Evolutionary conservation across 1,140 invertebrate genomes (phyloP).

Genomic region (Neodiprion pinetum): DNA sequence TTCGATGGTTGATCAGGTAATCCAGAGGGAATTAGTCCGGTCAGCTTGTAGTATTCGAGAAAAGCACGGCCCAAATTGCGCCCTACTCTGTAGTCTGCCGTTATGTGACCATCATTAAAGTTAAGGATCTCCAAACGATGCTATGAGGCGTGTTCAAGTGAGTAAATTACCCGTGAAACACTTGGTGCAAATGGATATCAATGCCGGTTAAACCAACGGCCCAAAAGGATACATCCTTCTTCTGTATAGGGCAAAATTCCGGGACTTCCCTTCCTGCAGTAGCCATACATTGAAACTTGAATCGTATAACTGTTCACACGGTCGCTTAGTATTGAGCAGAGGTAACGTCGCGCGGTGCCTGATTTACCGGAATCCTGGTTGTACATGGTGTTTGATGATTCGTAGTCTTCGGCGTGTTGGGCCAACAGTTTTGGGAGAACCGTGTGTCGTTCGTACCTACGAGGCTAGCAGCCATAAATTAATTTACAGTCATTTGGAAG

Average conservation of each 20-base stretch:
- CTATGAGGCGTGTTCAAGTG: background rate
- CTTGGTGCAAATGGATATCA: conserved; percentile 20
- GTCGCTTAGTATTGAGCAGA: conserved; percentile 72
- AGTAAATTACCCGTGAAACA: background rate
- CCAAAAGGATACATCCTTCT: conserved; percentile 87
- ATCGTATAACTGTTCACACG: conserved; percentile 85
- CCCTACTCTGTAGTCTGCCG: conserved; percentile 68
- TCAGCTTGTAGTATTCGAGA: conserved; percentile 81
- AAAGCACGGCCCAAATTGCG: conserved; percentile 78
- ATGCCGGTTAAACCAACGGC: background rate
- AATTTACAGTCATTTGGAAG: conserved; percentile 8
- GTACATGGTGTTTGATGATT: conserved; percentile 83
- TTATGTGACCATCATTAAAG: background rate
- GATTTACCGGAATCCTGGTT: conserved; percentile 86
- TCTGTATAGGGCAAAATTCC: conserved; percentile 84
- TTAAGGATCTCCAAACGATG: background rate
- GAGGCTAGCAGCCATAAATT: conserved; percentile 40
- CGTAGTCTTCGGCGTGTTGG: conserved; percentile 85
- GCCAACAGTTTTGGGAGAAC: conserved; percentile 90
- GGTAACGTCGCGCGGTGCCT: conserved; percentile 85
- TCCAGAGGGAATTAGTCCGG: conserved; percentile 71
- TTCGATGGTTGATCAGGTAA: conserved; percentile 61
- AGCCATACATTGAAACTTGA: conserved; percentile 87
- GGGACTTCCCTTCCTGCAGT: conserved; percentile 70
- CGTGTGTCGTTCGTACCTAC: conserved; percentile 83